phyloP scores from a whole-genome alignment of 1,140 invertebrate species.

The Heliothis subflexa region DNA sequence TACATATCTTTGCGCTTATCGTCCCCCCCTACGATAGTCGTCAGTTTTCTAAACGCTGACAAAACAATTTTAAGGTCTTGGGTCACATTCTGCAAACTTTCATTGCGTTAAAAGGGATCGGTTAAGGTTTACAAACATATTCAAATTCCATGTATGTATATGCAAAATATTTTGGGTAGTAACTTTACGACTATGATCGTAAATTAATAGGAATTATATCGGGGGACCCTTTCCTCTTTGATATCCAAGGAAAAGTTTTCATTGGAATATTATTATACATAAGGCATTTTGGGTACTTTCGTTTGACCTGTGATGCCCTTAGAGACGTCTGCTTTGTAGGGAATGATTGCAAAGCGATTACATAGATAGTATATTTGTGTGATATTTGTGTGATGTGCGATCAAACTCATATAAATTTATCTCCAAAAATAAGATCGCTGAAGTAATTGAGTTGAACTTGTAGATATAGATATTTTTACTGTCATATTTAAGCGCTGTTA shows the following conservation, averaged over 20 bases:
- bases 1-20: background rate
- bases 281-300: slow-evolving; percentile 3
- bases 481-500: too few species aligned
- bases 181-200: slow-evolving; percentile 24
- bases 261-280: slow-evolving; percentile 37
- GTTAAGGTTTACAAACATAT: slow-evolving; percentile 36
- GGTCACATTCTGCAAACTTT: slow-evolving; percentile 35
- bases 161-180: slow-evolving; percentile 34
- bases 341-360: background rate
- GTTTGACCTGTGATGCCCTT: background rate
- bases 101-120: slow-evolving; percentile 35
- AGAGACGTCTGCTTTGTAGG: background rate
- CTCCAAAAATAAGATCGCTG: too few species aligned
- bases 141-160: slow-evolving; percentile 37
- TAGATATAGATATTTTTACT: too few species aligned
- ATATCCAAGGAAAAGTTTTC: slow-evolving; percentile 22
- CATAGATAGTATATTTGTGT: background rate
- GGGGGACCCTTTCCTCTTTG: slow-evolving; percentile 17
- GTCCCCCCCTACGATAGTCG: background rate
- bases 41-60: slow-evolving; percentile 21
- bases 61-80: slow-evolving; percentile 19
- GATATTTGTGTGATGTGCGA: background rate
- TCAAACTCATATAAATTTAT: too few species aligned
- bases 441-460: too few species aligned
- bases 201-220: slow-evolving; percentile 42